Evolutionary conservation across 2,888 invertebrate genomes (phyloP).

Genomic region (Coecobrya sp.): DNA sequence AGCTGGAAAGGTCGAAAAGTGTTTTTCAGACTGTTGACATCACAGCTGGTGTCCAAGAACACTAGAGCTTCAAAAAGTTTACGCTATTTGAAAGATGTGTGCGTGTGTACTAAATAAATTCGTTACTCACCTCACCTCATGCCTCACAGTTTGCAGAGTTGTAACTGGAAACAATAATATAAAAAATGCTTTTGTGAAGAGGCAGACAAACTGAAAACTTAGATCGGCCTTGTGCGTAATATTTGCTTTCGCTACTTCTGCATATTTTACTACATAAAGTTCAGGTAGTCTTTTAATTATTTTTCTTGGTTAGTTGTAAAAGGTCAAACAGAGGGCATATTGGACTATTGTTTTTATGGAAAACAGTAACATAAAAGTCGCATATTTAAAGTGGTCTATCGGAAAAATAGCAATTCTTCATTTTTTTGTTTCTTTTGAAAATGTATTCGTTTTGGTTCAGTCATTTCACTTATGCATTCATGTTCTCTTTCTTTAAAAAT

Average conservation of each 20-base stretch:
- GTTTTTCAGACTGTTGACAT: constrained; percentile 23
- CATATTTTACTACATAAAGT: too few relatives aligned
- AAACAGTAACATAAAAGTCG: not conserved
- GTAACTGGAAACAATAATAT: not conserved
- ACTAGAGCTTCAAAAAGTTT: constrained; percentile 4
- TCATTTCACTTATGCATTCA: not conserved
- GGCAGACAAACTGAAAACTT: too few relatives aligned
- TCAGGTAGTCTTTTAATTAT: not conserved
- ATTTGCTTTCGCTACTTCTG: too few relatives aligned
- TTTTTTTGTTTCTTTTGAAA: not conserved
- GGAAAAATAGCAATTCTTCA: not conserved
- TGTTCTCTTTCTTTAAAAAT: not conserved
- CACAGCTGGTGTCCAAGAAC: constrained; percentile 67
- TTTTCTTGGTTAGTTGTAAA: not conserved
- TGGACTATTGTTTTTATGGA: too few relatives aligned
- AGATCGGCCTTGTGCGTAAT: too few relatives aligned
- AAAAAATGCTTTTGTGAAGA: not conserved
- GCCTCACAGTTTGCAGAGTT: too few relatives aligned
- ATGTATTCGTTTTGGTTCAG: not conserved
- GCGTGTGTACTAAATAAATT: not conserved
- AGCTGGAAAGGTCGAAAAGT: constrained; percentile 1
- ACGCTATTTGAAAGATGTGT: not conserved
- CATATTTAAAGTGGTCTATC: not conserved
- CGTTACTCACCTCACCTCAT: too few relatives aligned
- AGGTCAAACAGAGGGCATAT: too few relatives aligned